Percentiles rank a stretch among this genome's conserved stretches.
Conservation (phyloP, 2,797 vertebrate genomes). For the Enteromius thamalakanensis region DNA sequence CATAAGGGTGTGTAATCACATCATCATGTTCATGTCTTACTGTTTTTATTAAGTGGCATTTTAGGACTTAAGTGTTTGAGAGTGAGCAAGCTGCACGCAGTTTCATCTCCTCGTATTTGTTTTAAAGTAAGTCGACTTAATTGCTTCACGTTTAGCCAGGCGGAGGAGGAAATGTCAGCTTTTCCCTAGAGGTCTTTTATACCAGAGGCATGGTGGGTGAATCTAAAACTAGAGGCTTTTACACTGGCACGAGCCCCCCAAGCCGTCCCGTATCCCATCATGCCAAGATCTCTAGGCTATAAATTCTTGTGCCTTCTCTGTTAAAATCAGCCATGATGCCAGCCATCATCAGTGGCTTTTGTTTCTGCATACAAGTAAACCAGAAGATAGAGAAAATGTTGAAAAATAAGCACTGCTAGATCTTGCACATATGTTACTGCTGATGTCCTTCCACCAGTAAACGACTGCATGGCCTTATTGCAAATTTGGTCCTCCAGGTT, state of each 20-base stretch:
- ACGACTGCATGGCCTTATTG: not conserved
- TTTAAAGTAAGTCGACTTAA: not conserved
- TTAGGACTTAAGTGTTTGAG: not conserved
- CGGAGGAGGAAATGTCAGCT: conserved; percentile 9
- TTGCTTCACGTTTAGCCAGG: conserved; percentile 24
- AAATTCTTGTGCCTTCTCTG: not conserved
- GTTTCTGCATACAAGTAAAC: not conserved
- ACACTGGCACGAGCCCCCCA: conserved; percentile 11
- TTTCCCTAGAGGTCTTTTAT: conserved; percentile 6
- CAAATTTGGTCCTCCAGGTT: conserved; percentile 5
- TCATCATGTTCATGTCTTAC: not conserved
- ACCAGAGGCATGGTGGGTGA: conserved; percentile 12
- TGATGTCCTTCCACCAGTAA: not conserved
- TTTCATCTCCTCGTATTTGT: conserved; percentile 2
- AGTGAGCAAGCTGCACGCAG: not conserved
- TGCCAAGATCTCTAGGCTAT: conserved; percentile 33
- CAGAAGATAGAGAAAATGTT: not conserved
- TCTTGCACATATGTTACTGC: not conserved
- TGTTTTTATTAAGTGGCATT: not conserved
- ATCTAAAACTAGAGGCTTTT: conserved; percentile 3
- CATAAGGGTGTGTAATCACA: not conserved
- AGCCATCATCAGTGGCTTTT: not conserved
- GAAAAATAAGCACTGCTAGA: not conserved
- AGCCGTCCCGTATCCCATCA: not conserved
- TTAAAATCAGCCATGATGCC: conserved; percentile 8